These are phyloP conservation scores for Bos indicus DNA, from an alignment of 2,113 vertebrate genomes.

Conservation along the genomic window DNA sequence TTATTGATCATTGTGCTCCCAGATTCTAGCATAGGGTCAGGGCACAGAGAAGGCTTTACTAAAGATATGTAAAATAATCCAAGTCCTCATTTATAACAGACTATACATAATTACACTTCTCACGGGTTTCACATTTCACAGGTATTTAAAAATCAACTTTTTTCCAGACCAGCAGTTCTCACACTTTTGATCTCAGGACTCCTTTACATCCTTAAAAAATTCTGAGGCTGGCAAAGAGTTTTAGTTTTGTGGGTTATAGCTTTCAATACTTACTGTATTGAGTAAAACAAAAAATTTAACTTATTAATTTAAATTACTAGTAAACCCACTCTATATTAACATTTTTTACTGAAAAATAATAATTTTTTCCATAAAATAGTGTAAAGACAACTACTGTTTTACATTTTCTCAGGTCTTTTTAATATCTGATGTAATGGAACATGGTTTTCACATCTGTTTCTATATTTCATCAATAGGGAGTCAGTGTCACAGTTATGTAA, in stretches of 20 bases:
- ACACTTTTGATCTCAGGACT: neutral
- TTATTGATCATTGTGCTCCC: neutral
- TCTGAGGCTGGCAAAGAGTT: neutral
- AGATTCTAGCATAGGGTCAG: neutral
- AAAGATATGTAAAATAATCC: neutral
- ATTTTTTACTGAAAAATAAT: constrained; percentile 21
- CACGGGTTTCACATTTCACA: neutral
- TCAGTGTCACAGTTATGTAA: neutral
- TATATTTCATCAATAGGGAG: neutral
- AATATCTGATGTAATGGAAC: neutral
- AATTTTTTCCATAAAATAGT: neutral
- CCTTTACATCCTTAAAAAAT: neutral
- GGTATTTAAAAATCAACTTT: neutral
- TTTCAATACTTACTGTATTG: neutral
- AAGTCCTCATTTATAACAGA: neutral
- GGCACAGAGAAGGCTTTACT: neutral
- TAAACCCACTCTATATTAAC: neutral
- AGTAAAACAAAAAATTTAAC: constrained; percentile 11
- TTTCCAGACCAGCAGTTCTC: neutral
- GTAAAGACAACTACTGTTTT: neutral
- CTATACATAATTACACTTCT: neutral
- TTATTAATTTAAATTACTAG: constrained; percentile 19
- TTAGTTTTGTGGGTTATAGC: neutral
- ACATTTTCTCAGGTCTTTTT: neutral
- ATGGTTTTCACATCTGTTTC: neutral